Evolutionary conservation across 2,113 vertebrate species (phyloP).

Genomic region (Neodontobutis hainanensis): DNA sequence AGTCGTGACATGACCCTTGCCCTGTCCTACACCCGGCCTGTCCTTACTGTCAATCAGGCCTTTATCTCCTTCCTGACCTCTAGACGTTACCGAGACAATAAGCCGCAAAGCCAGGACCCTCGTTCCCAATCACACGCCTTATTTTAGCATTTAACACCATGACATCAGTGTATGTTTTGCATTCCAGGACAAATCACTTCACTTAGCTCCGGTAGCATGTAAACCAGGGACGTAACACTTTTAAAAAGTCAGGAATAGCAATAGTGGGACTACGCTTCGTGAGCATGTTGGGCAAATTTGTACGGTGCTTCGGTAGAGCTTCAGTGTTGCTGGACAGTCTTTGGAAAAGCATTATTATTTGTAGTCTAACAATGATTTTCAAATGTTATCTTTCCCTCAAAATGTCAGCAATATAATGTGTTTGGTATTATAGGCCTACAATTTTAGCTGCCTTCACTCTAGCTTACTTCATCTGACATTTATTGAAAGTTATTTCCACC

Average conservation of each 20-base stretch:
- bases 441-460: too few relatives aligned
- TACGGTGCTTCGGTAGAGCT: neutral
- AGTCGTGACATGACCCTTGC: slow-evolving; percentile 60
- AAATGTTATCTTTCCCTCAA: too few relatives aligned
- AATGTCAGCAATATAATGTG: too few relatives aligned
- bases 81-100: slow-evolving; percentile 59
- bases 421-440: too few relatives aligned
- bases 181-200: slow-evolving; percentile 35
- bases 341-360: too few relatives aligned
- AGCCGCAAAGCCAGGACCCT: slow-evolving; percentile 41
- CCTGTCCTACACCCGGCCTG: slow-evolving; percentile 69
- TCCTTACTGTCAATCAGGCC: slow-evolving; percentile 73
- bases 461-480: too few relatives aligned
- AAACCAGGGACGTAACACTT: neutral
- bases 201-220: neutral
- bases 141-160: slow-evolving; percentile 49
- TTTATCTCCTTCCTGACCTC: slow-evolving; percentile 69
- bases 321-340: too few relatives aligned
- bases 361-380: too few relatives aligned
- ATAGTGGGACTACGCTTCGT: neutral
- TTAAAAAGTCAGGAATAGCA: neutral
- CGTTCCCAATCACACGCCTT: slow-evolving; percentile 50
- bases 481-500: too few relatives aligned
- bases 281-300: neutral
- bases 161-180: slow-evolving; percentile 46